Percentiles rank a stretch among this genome's conserved stretches.
Evolutionary conservation across 2,888 invertebrate genomes (phyloP).

Genomic region (Cheilosia variabilis): DNA sequence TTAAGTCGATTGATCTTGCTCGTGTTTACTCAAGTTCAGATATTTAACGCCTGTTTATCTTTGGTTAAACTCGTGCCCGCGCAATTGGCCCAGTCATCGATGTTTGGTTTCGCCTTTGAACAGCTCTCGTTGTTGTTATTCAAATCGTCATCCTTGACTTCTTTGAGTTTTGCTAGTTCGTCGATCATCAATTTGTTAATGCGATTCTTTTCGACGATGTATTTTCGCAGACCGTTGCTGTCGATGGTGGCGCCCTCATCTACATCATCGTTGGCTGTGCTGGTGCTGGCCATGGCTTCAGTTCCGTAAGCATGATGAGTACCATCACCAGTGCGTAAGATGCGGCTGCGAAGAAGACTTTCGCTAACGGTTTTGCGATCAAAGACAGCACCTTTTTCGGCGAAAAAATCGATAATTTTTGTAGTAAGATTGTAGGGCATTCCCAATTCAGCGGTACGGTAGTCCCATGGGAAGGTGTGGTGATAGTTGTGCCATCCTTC

Average conservation of each 20-base stretch:
- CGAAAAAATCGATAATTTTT: constrained; percentile 87
- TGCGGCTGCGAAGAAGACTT: constrained; percentile 84
- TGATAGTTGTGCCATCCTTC: constrained; percentile 97
- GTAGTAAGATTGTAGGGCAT: constrained; percentile 86
- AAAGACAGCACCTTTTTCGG: constrained; percentile 84
- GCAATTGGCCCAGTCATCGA: constrained; percentile 58
- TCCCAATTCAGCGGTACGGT: constrained; percentile 92
- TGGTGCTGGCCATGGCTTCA: constrained; percentile 74
- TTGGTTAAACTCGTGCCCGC: constrained; percentile 69
- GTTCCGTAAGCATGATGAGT: constrained; percentile 85
- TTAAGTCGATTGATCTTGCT: constrained; percentile 19
- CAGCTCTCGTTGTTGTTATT: constrained; percentile 74
- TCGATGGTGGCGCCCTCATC: constrained; percentile 58
- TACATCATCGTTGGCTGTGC: constrained; percentile 44
- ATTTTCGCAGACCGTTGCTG: constrained; percentile 72
- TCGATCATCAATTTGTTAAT: constrained; percentile 73
- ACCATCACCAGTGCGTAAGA: constrained; percentile 87
- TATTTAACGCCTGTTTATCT: constrained; percentile 68
- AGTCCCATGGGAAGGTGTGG: constrained; percentile 95
- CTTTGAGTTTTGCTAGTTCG: constrained; percentile 72
- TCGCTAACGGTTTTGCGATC: constrained; percentile 83
- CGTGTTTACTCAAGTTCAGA: constrained; percentile 31
- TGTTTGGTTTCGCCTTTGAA: constrained; percentile 58
- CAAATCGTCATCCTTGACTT: constrained; percentile 70
- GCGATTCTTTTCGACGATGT: constrained; percentile 77